phyloP scores from a whole-genome alignment of 2,888 invertebrate genomes.

The Idaea biselata region DNA sequence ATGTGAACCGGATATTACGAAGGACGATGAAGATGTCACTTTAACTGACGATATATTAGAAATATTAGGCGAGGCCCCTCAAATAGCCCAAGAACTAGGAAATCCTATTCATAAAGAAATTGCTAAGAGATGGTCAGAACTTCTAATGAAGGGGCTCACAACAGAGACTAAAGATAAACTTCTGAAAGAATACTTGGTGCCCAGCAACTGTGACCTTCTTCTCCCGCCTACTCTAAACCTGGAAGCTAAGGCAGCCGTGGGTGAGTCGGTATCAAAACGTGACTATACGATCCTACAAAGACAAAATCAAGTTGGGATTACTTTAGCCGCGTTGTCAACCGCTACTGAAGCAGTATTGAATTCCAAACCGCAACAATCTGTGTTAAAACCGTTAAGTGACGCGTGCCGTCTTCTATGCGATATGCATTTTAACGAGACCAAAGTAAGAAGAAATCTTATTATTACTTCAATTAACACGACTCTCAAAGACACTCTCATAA shows the following conservation, averaged over 20 bases:
- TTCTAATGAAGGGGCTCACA: constrained; percentile 4
- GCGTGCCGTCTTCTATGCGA: constrained; percentile 17
- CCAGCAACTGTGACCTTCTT: constrained; percentile 10
- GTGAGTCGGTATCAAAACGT: constrained; percentile 6
- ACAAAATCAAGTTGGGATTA: background rate
- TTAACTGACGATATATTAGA: background rate
- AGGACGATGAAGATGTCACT: too few relatives aligned
- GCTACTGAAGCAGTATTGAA: constrained; percentile 7
- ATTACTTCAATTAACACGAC: background rate
- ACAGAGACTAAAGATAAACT: constrained; percentile 11
- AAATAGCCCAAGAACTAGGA: background rate
- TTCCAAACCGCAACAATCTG: background rate
- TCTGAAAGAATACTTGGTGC: constrained; percentile 9
- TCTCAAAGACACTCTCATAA: background rate
- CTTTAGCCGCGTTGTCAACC: background rate
- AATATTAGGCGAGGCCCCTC: background rate
- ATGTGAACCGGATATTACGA: too few relatives aligned
- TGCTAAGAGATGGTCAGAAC: constrained; percentile 8
- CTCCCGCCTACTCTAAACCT: constrained; percentile 11
- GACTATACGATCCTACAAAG: constrained; percentile 2
- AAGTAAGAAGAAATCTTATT: constrained; percentile 3
- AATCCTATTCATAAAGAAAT: background rate
- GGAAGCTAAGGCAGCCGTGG: constrained; percentile 10
- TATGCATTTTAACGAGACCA: constrained; percentile 5
- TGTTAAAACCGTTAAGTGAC: constrained; percentile 12